phyloP scores from a whole-genome alignment of 2,888 invertebrate genomes.

The Drosophila subquinaria region DNA sequence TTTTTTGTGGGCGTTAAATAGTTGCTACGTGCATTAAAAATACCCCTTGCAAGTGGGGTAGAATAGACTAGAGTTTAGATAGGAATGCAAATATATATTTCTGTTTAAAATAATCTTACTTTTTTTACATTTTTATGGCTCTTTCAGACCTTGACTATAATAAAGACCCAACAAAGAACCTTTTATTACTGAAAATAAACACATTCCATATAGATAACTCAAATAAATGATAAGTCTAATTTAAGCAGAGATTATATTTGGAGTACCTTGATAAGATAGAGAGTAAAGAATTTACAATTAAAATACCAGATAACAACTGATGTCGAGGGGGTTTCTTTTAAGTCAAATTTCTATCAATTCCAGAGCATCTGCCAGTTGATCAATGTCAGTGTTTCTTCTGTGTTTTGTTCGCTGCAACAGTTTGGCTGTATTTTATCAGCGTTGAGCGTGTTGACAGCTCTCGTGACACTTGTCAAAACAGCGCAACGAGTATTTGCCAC shows the following conservation, averaged over 20 bases:
- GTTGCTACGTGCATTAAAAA: conserved; percentile 18
- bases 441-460: conserved; percentile 69
- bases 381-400: conserved; percentile 3
- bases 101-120: not conserved
- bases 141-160: conserved; percentile 1
- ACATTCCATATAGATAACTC: not conserved
- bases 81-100: not conserved
- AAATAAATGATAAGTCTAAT: conserved; percentile 14
- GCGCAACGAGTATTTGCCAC: conserved; percentile 54
- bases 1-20: conserved; percentile 61
- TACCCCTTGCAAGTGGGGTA: not conserved
- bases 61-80: not conserved
- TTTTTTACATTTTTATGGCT: not conserved
- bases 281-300: conserved; percentile 14
- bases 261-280: conserved; percentile 36
- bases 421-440: conserved; percentile 51
- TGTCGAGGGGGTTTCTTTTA: not conserved
- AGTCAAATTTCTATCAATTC: not conserved
- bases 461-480: conserved; percentile 77
- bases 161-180: not conserved
- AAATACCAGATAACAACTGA: conserved; percentile 11
- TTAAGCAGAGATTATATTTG: conserved; percentile 1
- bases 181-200: not conserved
- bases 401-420: conserved; percentile 6
- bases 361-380: conserved; percentile 31